Evolutionary conservation across 2,797 vertebrate species (phyloP), one percentile per base, ranked within the genome.

Genomic region (Mormyrops boulengeri): DNA sequence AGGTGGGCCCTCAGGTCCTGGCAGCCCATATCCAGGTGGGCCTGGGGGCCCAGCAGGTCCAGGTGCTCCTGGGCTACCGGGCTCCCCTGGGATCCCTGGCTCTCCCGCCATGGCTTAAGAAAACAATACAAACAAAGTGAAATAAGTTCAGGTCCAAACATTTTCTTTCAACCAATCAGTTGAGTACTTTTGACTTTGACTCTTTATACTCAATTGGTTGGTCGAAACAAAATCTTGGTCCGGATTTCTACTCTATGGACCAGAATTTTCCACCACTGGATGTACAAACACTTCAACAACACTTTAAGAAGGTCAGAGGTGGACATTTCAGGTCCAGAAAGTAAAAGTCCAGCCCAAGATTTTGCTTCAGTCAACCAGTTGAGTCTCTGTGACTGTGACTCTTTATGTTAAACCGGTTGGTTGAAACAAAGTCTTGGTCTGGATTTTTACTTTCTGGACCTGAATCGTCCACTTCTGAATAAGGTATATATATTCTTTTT

Each of bases 21-120:
- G 93, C 1, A 90, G 90, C 94, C 98, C 99, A 49, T 94, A 95
- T 0, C 96, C 99, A 73, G 97, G 92, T 41, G 98, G 97, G 47
- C 99, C 99, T 88, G 96, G 93, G 91, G 97, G 97, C 88, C 99
- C 99, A 94, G 95, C 95, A 60, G 96, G 95, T 80, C 99, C 99
- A 0, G 94, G 93, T n/a, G 98, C 97, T 92, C 98, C 98, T 77
- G 96, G 96, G 26, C 94, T 87, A 44, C 98, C 97, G 89, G 97
- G 97, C 92, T 96, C 97, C 92, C 99, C 98, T 77, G 96, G 96
- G 22, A 94, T 88, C 47, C 98, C 97, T 89, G 97, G 97, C 92
- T 96, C 97, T 91, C 98, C 99, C 0, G 95, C 92, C 92, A 95
- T 93, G 93, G 91, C 95, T 96, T 93, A 86, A 89, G 90, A 89